phyloP scores from a whole-genome alignment of 2,797 vertebrate genomes.

The Sebastes oblongus region DNA sequence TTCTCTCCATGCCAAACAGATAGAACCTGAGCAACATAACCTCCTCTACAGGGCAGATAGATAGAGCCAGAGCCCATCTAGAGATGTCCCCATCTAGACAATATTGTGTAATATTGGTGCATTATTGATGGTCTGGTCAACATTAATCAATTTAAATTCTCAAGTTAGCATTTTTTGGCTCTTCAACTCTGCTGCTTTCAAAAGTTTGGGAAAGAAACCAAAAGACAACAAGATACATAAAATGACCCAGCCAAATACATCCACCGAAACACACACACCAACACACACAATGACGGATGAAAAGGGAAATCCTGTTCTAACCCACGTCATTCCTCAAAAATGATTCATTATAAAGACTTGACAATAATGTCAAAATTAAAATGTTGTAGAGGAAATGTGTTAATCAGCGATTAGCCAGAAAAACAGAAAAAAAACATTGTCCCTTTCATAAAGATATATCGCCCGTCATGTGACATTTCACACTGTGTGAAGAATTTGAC shows the following conservation, averaged over 20 bases:
- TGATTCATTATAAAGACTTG: background rate
- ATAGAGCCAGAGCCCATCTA: too few relatives aligned
- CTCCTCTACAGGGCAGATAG: too few relatives aligned
- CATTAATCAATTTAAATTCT: background rate
- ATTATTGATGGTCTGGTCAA: background rate
- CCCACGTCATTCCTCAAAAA: background rate
- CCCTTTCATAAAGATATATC: background rate
- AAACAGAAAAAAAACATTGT: background rate
- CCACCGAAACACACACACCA: background rate
- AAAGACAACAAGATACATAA: background rate
- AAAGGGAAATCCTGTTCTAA: constrained; percentile 5
- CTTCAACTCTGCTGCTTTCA: background rate
- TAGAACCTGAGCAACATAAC: too few relatives aligned
- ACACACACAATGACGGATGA: background rate
- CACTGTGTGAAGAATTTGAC: background rate
- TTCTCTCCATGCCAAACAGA: too few relatives aligned
- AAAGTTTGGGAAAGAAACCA: background rate
- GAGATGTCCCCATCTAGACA: background rate
- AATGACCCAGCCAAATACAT: background rate
- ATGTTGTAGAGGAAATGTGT: background rate
- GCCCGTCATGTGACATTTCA: constrained; percentile 14
- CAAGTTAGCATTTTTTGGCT: background rate
- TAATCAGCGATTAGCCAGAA: background rate
- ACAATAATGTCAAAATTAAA: constrained; percentile 2
- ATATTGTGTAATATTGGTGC: background rate